phyloP scores from a whole-genome alignment of 1,140 invertebrate genomes.

The Drosophila watanabei region DNA sequence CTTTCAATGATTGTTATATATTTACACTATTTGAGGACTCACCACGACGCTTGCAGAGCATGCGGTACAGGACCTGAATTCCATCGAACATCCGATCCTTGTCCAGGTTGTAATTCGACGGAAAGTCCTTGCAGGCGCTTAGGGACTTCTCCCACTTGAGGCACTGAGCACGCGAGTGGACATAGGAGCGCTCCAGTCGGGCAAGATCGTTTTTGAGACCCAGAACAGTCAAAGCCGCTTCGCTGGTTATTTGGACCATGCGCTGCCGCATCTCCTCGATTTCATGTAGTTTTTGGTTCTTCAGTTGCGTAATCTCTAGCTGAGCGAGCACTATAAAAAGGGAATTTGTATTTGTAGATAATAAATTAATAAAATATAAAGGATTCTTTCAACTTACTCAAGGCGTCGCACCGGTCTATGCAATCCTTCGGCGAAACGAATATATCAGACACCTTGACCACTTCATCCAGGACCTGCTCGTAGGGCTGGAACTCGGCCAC shows the following conservation, averaged over 20 bases:
- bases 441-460: constrained; percentile 70
- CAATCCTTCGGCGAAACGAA: constrained; percentile 76
- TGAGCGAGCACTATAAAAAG: constrained; percentile 67
- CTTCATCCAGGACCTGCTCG: constrained; percentile 71
- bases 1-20: background rate
- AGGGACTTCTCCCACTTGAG: constrained; percentile 76
- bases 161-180: constrained; percentile 49
- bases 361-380: no score
- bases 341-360: no score
- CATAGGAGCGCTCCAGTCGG: constrained; percentile 70
- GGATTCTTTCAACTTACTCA: constrained; percentile 55
- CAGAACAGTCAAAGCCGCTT: constrained; percentile 67
- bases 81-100: constrained; percentile 70
- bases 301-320: constrained; percentile 65
- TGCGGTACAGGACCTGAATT: constrained; percentile 56
- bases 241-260: constrained; percentile 70
- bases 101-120: constrained; percentile 46
- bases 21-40: background rate
- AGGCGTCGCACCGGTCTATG: constrained; percentile 78
- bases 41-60: constrained; percentile 68
- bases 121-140: constrained; percentile 60
- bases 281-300: constrained; percentile 59
- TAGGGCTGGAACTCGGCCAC: constrained; percentile 72
- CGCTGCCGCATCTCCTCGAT: constrained; percentile 64
- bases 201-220: constrained; percentile 76